Evolutionary conservation across 2,113 vertebrate species (phyloP).

Genomic region (Papio anubis): DNA sequence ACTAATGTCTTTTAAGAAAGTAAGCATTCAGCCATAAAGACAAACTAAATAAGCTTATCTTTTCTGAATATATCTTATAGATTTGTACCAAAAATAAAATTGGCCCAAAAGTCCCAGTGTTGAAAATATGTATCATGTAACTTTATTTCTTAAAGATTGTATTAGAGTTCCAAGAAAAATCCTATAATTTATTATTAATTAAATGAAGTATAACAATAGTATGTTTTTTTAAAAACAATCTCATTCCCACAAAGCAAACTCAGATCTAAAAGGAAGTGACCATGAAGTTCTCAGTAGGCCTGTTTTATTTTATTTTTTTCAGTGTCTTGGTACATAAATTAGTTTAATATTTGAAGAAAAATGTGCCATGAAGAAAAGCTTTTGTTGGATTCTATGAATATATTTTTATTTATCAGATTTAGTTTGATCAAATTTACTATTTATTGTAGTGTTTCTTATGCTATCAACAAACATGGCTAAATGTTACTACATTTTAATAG

Average conservation of each 20-base stretch:
- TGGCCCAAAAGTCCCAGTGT: not conserved
- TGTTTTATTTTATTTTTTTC: not conserved
- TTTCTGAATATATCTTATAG: not conserved
- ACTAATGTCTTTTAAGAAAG: not conserved
- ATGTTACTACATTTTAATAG: not conserved
- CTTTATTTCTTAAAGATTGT: slow-evolving; percentile 37
- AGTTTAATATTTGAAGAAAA: not conserved
- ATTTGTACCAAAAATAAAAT: not conserved
- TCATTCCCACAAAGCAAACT: not conserved
- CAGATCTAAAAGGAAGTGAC: not conserved
- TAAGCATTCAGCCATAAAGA: slow-evolving; percentile 10
- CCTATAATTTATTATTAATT: not conserved
- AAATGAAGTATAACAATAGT: not conserved
- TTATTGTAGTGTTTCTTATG: not conserved
- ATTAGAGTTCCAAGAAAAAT: not conserved
- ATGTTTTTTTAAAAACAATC: not conserved
- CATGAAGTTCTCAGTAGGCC: not conserved
- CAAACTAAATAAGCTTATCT: not conserved
- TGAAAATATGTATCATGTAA: not conserved
- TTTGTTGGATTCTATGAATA: not conserved
- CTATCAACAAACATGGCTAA: not conserved
- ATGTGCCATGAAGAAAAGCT: not conserved
- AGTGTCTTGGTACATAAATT: not conserved
- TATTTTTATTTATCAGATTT: slow-evolving; percentile 22
- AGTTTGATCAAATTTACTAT: not conserved